Conservation (phyloP, 2,797 vertebrate genomes). For the Onychomys torridus region DNA sequence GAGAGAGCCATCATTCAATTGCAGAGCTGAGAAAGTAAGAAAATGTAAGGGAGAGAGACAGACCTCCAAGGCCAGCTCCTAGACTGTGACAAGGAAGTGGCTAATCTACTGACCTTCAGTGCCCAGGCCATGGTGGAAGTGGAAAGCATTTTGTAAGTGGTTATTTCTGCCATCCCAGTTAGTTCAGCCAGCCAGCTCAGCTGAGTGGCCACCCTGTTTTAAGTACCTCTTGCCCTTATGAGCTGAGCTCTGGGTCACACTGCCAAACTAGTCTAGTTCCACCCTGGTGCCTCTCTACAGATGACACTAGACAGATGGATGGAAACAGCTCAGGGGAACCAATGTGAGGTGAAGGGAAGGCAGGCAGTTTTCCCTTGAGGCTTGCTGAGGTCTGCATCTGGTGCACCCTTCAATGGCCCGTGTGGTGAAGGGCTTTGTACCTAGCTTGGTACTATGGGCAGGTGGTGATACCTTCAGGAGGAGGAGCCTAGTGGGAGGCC, state of each 20-base stretch:
- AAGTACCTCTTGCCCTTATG: slow-evolving; percentile 22
- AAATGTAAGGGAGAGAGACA: background rate
- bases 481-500: background rate
- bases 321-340: background rate
- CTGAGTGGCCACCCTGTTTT: background rate
- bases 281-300: background rate
- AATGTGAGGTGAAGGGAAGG: background rate
- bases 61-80: background rate
- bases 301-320: background rate
- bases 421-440: background rate
- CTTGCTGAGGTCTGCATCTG: background rate
- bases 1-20: slow-evolving; percentile 54
- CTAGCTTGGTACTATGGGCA: background rate
- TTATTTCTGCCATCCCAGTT: background rate
- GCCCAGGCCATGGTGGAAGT: background rate
- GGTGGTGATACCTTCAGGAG: background rate
- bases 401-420: background rate
- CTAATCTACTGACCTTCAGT: background rate
- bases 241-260: slow-evolving; percentile 41
- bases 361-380: background rate
- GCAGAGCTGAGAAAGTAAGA: background rate
- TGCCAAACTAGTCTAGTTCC: background rate
- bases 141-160: background rate
- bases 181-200: background rate
- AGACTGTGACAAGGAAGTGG: background rate